Evolutionary conservation across 2,888 invertebrate species (phyloP).

Genomic region (Dicycla oo): DNA sequence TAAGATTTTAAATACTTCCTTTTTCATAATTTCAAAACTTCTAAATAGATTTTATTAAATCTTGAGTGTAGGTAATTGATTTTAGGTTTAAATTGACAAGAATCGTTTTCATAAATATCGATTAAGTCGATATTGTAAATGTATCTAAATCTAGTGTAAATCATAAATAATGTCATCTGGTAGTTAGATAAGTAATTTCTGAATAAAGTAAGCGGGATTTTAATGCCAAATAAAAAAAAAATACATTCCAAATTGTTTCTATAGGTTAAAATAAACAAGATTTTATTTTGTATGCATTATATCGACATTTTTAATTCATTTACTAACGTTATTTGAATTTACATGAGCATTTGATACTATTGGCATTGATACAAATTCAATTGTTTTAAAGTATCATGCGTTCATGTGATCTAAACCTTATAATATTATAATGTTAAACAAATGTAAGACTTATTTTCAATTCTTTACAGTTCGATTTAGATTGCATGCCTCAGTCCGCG

Average conservation of each 20-base stretch:
- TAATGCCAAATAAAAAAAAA: slow-evolving; percentile 63
- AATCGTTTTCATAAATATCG: slow-evolving; percentile 24
- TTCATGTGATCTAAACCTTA: slow-evolving; percentile 23
- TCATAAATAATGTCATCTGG: slow-evolving; percentile 44
- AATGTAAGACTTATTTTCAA: slow-evolving; percentile 60
- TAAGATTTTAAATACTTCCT: no score
- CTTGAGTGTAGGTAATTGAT: slow-evolving; percentile 45
- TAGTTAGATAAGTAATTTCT: slow-evolving; percentile 52
- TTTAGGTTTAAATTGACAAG: slow-evolving; percentile 42
- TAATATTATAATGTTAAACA: slow-evolving; percentile 43
- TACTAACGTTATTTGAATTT: slow-evolving; percentile 58
- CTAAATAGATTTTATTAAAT: slow-evolving; percentile 35
- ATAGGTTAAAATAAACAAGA: slow-evolving; percentile 26
- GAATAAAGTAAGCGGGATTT: slow-evolving; percentile 49
- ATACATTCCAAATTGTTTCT: slow-evolving; percentile 63
- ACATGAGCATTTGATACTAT: slow-evolving; percentile 35
- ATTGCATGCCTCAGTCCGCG: slow-evolving; percentile 53
- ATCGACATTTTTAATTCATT: slow-evolving; percentile 56
- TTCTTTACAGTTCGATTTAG: slow-evolving; percentile 52
- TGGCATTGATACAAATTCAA: slow-evolving; percentile 11
- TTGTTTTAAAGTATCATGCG: slow-evolving; percentile 27
- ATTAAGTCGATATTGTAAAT: slow-evolving; percentile 31
- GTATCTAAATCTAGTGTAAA: slow-evolving; percentile 50
- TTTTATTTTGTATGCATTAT: slow-evolving; percentile 4
- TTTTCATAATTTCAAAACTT: no score